These are phyloP conservation scores for Orchesella cincta DNA, from an alignment of 1,140 invertebrate genomes.

Conservation along the genomic window DNA sequence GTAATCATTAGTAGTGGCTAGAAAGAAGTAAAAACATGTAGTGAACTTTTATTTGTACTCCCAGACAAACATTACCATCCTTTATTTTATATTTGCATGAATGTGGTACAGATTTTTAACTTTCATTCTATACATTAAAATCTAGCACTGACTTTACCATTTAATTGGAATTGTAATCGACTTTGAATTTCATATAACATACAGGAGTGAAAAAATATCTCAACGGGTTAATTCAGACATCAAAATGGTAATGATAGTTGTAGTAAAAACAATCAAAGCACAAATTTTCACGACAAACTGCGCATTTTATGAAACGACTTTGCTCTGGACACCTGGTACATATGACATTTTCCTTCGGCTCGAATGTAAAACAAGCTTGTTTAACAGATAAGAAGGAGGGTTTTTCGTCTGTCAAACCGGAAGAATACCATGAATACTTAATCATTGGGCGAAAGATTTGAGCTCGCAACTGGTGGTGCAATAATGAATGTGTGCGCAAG, in stretches of 20 bases:
- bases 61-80: too few species aligned
- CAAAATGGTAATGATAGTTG: slow-evolving; percentile 31
- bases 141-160: too few species aligned
- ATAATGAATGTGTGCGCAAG: slow-evolving; percentile 16
- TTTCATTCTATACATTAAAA: too few species aligned
- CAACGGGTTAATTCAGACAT: too few species aligned
- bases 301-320: slow-evolving; percentile 21
- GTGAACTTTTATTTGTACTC: too few species aligned
- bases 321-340: slow-evolving; percentile 5
- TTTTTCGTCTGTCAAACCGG: slow-evolving; percentile 19
- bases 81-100: too few species aligned
- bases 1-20: too few species aligned
- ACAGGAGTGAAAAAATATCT: too few species aligned
- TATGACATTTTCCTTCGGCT: not conserved
- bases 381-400: not conserved
- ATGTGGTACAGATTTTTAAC: too few species aligned
- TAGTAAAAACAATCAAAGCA: slow-evolving; percentile 40
- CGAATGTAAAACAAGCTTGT: slow-evolving; percentile 5
- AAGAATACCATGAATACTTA: slow-evolving; percentile 26
- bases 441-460: slow-evolving; percentile 35
- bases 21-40: too few species aligned
- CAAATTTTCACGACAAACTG: slow-evolving; percentile 11
- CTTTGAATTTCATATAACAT: too few species aligned
- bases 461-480: slow-evolving; percentile 19
- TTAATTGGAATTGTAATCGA: too few species aligned